A percentile compares a stretch with the other conserved stretches of the same genome.
Conservation (phyloP, 1,140 invertebrate genomes). For the Portunus trituberculatus region DNA sequence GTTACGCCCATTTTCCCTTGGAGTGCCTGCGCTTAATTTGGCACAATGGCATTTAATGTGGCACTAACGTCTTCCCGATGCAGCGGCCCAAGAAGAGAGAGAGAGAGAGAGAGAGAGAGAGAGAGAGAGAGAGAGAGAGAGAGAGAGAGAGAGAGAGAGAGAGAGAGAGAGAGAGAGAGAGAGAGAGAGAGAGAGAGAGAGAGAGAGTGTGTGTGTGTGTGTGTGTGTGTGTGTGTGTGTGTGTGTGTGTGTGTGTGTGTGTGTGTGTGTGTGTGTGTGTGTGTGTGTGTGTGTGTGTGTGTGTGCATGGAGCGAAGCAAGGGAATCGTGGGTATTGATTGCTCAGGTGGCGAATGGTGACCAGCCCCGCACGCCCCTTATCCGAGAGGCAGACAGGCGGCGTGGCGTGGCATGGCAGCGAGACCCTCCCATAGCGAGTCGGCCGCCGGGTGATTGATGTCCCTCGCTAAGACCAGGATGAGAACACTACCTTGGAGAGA, state of each 20-base stretch:
- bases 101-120: conserved; percentile 20
- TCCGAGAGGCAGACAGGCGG: neutral
- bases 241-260: no score
- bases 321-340: neutral
- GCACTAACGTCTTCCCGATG: conserved; percentile 10
- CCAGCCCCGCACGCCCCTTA: neutral
- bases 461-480: neutral
- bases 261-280: no score
- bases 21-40: neutral
- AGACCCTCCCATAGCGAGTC: neutral
- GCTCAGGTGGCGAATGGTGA: neutral
- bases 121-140: conserved; percentile 20
- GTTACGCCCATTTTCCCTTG: neutral
- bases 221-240: no score
- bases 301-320: neutral
- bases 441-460: neutral
- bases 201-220: no score
- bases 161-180: no score
- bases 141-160: neutral
- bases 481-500: neutral
- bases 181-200: no score
- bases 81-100: neutral
- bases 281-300: no score
- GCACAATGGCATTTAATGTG: conserved; percentile 21
- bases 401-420: neutral